These are phyloP conservation scores for Calonectris borealis DNA, from an alignment of 2,113 vertebrate genomes.

Conservation along the genomic window DNA sequence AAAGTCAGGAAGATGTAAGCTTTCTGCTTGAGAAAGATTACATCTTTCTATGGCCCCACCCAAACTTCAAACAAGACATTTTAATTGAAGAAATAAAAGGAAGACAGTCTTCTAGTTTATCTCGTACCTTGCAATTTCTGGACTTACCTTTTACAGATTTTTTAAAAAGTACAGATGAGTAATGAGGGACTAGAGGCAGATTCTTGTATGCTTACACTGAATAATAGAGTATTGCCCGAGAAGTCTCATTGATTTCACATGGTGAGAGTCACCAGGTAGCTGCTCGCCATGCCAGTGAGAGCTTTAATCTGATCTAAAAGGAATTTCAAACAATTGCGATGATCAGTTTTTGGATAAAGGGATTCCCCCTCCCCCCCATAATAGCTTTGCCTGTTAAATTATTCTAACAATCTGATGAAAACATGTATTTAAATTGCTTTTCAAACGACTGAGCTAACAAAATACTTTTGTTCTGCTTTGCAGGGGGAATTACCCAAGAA, in stretches of 20 bases:
- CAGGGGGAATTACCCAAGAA: conserved; percentile 72
- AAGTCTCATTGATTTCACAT: background rate
- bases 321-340: background rate
- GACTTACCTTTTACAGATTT: background rate
- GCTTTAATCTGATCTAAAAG: background rate
- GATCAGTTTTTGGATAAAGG: background rate
- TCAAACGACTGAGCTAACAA: background rate
- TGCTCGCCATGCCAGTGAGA: background rate
- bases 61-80: background rate
- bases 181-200: background rate
- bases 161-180: background rate
- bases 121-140: background rate
- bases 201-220: background rate
- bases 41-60: background rate
- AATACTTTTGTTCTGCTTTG: conserved; percentile 2
- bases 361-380: background rate
- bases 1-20: background rate
- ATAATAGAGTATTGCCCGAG: background rate
- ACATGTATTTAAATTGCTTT: background rate
- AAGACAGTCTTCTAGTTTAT: background rate
- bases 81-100: background rate
- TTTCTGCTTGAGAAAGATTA: background rate
- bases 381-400: background rate
- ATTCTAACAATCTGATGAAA: background rate
- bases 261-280: background rate